Base-by-base conservation (phyloP, 2,888 invertebrate species). In the Imbricaverruca yamaguchii region DNA sequence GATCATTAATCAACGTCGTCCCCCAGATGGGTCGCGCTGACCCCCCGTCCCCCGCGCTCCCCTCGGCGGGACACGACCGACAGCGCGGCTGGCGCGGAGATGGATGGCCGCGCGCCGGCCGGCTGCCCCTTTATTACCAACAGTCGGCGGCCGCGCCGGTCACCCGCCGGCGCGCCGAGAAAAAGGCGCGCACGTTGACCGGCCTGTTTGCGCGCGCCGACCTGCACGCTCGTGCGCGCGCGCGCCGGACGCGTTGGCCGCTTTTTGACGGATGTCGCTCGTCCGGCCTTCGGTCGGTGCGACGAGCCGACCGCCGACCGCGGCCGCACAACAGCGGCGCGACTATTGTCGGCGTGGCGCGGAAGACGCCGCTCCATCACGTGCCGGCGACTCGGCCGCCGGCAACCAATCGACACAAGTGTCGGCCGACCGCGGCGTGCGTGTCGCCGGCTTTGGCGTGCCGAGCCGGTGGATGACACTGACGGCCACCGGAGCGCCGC, bases 1-100 rank as follows among this genome's bases (percentile, higher is more conserved):
- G 55, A 55, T 74, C 74, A 74, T 74, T 74, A 74, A 74, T 74
- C 74, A 74, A 53, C 53, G 74, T 55, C 55, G 74, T 21, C 63
- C 21, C 63, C 21, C 63, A 21, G 63, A 65, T 65, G 65, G 65
- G 65, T 61, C 61, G 15, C 7, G 61, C 61, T 65, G 65, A 65
- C 65, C 65, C 65, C 65, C 65, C 10, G n/a, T 23, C n/a, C 65
- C 65, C 65, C n/a, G 65, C 65, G 59, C 59, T 59, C 59, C 65
- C 65, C n/a, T n/a, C 65, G 23, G n/a, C 65, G 23, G 59, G 12
- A 15, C 59, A 11, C 59, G 59, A 59, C 59, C 12, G 65, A 65
- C 65, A 65, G 65, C 65, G 65, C 65, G n/a, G 69, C 55, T 55
- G 23, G 53, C 3, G 9, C 6, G 8, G 74, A 23, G 74, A 74